Evolutionary conservation across 2,797 vertebrate species (phyloP).

Genomic region (Lateolabrax maculatus): DNA sequence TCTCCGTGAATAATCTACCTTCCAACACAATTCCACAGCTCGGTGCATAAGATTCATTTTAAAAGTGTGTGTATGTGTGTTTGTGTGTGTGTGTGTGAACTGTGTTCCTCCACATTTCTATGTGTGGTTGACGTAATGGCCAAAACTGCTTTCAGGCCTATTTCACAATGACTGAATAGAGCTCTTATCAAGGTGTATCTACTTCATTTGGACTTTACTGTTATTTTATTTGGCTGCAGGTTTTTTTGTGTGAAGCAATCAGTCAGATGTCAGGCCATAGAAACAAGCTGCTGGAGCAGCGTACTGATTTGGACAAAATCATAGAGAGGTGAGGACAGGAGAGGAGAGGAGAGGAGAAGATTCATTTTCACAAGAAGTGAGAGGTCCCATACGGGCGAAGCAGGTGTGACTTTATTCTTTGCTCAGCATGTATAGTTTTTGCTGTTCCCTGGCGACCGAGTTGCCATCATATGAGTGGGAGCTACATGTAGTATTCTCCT

Average conservation of each 20-base stretch:
- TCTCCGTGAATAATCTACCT: slow-evolving; percentile 76
- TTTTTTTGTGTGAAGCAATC: slow-evolving; percentile 35
- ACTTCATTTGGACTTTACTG: slow-evolving; percentile 35
- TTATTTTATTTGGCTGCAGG: slow-evolving; percentile 50
- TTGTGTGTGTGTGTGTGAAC: slow-evolving; percentile 9
- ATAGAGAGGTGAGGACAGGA: slow-evolving; percentile 1
- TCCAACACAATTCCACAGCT: slow-evolving; percentile 64
- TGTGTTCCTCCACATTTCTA: slow-evolving; percentile 16
- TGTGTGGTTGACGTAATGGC: slow-evolving; percentile 39
- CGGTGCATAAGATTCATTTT: slow-evolving; percentile 59
- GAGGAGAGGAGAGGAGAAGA: slow-evolving; percentile 9
- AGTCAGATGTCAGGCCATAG: slow-evolving; percentile 33
- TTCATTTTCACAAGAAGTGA: slow-evolving; percentile 25
- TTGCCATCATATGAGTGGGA: too few species aligned
- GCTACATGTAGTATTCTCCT: too few species aligned
- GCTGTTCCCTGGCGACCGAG: too few species aligned
- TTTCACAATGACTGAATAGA: slow-evolving; percentile 59
- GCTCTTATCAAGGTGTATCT: slow-evolving; percentile 58
- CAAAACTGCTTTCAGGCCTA: slow-evolving; percentile 25
- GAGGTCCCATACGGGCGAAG: slow-evolving; percentile 4
- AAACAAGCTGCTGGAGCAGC: slow-evolving; percentile 30
- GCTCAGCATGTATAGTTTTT: too few species aligned
- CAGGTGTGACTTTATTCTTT: slow-evolving; percentile 33
- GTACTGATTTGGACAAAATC: slow-evolving; percentile 42
- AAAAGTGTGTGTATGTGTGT: slow-evolving; percentile 20